Evolutionary conservation across 2,888 invertebrate species (phyloP).

Genomic region (Drosophila siamana): DNA sequence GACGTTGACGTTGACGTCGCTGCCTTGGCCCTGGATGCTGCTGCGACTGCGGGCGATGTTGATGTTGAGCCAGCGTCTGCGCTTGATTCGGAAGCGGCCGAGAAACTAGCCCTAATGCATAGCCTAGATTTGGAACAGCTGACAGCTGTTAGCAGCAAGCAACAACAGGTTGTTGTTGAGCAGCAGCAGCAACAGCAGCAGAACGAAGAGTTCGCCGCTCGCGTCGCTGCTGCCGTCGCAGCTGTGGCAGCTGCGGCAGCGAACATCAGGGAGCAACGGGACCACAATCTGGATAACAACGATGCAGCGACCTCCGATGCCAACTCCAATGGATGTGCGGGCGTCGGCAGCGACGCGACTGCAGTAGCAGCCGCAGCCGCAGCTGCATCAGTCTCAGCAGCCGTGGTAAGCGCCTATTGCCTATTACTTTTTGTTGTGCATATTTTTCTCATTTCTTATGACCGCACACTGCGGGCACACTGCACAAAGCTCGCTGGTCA

Average conservation of each 20-base stretch:
- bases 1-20: conserved; percentile 44
- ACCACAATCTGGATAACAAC: conserved; percentile 42
- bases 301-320: conserved; percentile 51
- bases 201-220: conserved; percentile 64
- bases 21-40: conserved; percentile 25
- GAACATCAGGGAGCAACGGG: conserved; percentile 58
- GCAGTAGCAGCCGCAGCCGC: conserved; percentile 29
- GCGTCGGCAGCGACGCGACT: conserved; percentile 47
- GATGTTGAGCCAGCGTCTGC: conserved; percentile 22
- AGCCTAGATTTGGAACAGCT: conserved; percentile 75
- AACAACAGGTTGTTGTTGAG: conserved; percentile 42
- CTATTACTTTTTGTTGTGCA: conserved; percentile 52
- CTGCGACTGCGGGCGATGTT: conserved; percentile 17
- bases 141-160: conserved; percentile 56
- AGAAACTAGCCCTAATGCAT: conserved; percentile 71
- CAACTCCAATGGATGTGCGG: conserved; percentile 55
- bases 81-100: conserved; percentile 60
- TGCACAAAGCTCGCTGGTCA: background rate
- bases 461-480: conserved; percentile 12
- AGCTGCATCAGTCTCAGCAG: conserved; percentile 65
- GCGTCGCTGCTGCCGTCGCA: conserved; percentile 71
- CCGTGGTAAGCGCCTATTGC: conserved; percentile 76
- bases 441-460: conserved; percentile 36
- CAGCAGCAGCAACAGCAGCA: conserved; percentile 47
- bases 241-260: conserved; percentile 69